Evolutionary conservation across 2,113 vertebrate genomes (phyloP).

Genomic region (Pluvialis apricaria): DNA sequence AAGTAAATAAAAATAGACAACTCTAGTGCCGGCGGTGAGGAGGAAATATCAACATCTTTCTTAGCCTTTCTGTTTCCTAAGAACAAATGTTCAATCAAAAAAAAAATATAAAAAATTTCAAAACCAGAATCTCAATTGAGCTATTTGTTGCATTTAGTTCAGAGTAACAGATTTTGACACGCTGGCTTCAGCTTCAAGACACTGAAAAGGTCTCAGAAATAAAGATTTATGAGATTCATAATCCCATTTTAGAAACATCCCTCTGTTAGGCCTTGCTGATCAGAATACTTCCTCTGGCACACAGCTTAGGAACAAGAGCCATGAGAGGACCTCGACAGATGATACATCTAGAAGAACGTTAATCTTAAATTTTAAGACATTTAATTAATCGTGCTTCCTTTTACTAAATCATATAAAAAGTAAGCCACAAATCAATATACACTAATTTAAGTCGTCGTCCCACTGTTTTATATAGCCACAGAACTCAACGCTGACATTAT

Average conservation of each 20-base stretch:
- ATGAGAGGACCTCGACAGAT: neutral
- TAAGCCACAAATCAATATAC: slow-evolving; percentile 12
- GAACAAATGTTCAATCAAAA: slow-evolving; percentile 11
- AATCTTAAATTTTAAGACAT: neutral
- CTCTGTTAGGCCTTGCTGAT: neutral
- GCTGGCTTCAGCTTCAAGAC: neutral
- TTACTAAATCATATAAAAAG: slow-evolving; percentile 3
- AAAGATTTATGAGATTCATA: neutral
- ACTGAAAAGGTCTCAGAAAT: neutral
- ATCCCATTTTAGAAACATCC: neutral
- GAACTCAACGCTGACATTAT: neutral
- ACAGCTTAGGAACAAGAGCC: neutral
- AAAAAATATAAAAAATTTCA: neutral
- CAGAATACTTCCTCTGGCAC: neutral
- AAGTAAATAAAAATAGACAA: slow-evolving; percentile 51
- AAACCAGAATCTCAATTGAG: neutral
- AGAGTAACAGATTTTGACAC: neutral
- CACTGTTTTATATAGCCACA: slow-evolving; percentile 25
- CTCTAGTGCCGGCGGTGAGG: neutral
- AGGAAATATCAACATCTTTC: neutral
- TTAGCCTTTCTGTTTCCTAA: neutral
- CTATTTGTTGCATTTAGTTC: neutral
- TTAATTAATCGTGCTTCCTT: neutral
- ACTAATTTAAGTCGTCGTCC: neutral
- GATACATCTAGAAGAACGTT: neutral